Percentiles rank a stretch among this genome's conserved stretches.
These are phyloP conservation scores for Oreochromis tanganicae DNA, from an alignment of 2,113 vertebrate species.

Conservation along the genomic window DNA sequence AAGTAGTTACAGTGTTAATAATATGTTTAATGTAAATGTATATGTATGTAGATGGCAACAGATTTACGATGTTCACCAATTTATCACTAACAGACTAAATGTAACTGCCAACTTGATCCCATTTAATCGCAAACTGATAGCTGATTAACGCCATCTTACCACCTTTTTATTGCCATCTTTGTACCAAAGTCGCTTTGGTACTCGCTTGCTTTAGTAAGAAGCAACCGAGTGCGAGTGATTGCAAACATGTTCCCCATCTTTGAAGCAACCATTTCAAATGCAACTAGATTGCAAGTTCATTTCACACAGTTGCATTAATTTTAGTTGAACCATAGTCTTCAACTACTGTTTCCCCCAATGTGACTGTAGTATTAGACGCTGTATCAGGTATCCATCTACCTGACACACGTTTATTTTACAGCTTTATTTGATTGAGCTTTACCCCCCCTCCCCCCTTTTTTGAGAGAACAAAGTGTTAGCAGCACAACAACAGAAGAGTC, in stretches of 20 bases:
- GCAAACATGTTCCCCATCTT: neutral
- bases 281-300: neutral
- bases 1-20: neutral
- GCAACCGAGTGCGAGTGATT: neutral
- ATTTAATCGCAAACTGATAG: neutral
- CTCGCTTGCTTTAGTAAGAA: neutral
- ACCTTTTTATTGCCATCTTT: neutral
- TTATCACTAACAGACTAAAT: neutral
- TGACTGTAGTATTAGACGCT: neutral
- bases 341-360: neutral
- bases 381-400: neutral
- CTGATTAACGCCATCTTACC: neutral
- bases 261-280: neutral
- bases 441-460: neutral
- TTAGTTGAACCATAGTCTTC: fast-evolving
- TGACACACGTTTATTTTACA: neutral
- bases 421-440: neutral
- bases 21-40: neutral
- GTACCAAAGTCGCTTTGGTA: neutral
- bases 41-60: neutral
- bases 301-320: neutral
- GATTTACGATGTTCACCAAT: neutral
- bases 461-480: neutral
- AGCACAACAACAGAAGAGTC: neutral
- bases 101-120: neutral